Evolutionary conservation across 2,113 vertebrate genomes (phyloP).

Genomic region (Cheilinus undulatus): DNA sequence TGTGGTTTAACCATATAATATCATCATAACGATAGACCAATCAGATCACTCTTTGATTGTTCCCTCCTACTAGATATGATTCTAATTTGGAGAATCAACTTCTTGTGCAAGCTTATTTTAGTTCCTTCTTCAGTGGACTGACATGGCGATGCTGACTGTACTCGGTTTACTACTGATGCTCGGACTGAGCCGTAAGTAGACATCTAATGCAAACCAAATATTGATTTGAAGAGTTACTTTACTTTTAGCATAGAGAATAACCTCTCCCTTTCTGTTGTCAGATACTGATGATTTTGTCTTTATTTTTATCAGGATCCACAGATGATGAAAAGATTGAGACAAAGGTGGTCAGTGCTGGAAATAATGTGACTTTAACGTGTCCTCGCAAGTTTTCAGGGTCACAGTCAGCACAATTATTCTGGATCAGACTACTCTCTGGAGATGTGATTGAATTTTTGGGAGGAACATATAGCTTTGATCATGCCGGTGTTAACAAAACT

Average conservation of each 20-base stretch:
- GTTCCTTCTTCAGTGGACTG: background rate
- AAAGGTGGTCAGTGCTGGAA: constrained; percentile 12
- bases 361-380: constrained; percentile 25
- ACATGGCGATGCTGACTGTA: constrained; percentile 8
- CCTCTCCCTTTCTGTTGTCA: background rate
- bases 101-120: background rate
- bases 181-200: constrained; percentile 29
- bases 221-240: background rate
- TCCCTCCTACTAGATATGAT: constrained; percentile 31
- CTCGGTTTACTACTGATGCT: background rate
- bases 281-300: background rate
- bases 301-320: constrained; percentile 15
- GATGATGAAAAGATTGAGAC: background rate
- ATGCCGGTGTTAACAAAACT: rapidly evolving
- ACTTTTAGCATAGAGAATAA: background rate
- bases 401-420: rapidly evolving
- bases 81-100: background rate
- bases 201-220: background rate
- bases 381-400: rapidly evolving
- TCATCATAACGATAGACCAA: constrained; percentile 20
- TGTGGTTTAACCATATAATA: background rate
- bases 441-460: constrained; percentile 35
- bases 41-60: constrained; percentile 19
- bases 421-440: constrained; percentile 58
- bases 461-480: background rate